A percentile compares a stretch with the other conserved stretches of the same genome.
Conservation (phyloP, 2,888 invertebrate species). For the Melinopterus prodromus region DNA sequence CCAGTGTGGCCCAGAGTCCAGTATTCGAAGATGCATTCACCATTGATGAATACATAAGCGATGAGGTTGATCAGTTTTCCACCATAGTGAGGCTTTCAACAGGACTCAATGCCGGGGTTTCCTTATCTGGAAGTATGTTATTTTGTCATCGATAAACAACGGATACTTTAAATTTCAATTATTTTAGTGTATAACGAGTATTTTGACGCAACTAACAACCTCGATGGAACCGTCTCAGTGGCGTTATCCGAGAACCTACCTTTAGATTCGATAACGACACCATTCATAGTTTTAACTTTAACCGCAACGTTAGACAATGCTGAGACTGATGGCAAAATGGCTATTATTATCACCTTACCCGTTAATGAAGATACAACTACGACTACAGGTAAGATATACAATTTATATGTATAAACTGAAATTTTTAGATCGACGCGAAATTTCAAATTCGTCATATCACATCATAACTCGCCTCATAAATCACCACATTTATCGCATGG, state of each 20-base stretch:
- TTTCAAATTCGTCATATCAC: no score
- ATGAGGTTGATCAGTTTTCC: neutral
- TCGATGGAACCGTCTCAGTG: slow-evolving; percentile 19
- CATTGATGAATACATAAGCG: slow-evolving; percentile 57
- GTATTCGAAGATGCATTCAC: slow-evolving; percentile 62
- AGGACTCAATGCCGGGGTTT: neutral
- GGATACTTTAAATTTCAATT: neutral
- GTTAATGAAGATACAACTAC: neutral
- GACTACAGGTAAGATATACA: neutral
- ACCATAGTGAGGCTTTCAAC: neutral
- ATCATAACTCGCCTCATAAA: no score
- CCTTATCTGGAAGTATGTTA: slow-evolving; percentile 22
- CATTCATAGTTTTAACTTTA: slow-evolving; percentile 55
- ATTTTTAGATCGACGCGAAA: no score
- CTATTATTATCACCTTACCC: slow-evolving; percentile 50
- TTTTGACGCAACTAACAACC: slow-evolving; percentile 18
- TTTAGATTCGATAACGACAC: slow-evolving; percentile 52
- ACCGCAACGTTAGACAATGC: slow-evolving; percentile 54
- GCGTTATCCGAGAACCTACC: slow-evolving; percentile 46
- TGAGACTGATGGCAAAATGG: slow-evolving; percentile 51
- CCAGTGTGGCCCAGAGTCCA: slow-evolving; percentile 61
- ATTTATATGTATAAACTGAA: neutral
- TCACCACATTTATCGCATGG: no score
- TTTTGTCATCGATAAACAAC: neutral
- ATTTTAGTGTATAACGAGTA: slow-evolving; percentile 15